Evolutionary conservation across 2,113 vertebrate species (phyloP).

Genomic region (Coptodon rendalli): DNA sequence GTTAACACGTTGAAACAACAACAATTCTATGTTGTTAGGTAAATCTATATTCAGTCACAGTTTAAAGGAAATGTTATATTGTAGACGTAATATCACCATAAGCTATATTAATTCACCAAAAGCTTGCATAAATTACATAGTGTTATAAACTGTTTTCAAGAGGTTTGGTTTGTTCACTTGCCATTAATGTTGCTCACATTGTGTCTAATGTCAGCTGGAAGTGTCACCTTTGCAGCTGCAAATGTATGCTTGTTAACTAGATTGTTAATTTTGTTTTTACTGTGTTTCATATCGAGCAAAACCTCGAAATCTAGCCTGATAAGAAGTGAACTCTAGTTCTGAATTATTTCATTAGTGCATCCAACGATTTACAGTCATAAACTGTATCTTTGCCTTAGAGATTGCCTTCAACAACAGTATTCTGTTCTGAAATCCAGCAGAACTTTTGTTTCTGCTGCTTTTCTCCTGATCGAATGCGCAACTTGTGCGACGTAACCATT

Average conservation of each 20-base stretch:
- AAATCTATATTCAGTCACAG: background rate
- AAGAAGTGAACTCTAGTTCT: background rate
- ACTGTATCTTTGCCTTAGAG: background rate
- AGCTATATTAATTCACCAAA: background rate
- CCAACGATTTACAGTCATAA: background rate
- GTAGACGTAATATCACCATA: background rate
- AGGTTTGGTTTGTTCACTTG: background rate
- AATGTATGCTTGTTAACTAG: background rate
- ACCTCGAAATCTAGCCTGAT: background rate
- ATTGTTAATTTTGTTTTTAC: background rate
- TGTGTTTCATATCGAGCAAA: background rate
- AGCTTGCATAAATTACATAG: background rate
- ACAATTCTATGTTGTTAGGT: background rate
- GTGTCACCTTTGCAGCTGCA: background rate
- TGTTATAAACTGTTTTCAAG: background rate
- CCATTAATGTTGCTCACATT: background rate
- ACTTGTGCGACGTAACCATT: background rate
- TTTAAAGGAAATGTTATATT: background rate
- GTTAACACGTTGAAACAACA: background rate
- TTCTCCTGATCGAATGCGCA: background rate
- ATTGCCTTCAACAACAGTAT: background rate
- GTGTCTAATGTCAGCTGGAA: background rate
- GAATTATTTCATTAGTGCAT: background rate
- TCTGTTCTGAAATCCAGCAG: background rate
- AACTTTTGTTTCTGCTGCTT: background rate